These are phyloP conservation scores for Percina caprodes DNA, from an alignment of 2,113 vertebrate species.

Conservation along the genomic window DNA sequence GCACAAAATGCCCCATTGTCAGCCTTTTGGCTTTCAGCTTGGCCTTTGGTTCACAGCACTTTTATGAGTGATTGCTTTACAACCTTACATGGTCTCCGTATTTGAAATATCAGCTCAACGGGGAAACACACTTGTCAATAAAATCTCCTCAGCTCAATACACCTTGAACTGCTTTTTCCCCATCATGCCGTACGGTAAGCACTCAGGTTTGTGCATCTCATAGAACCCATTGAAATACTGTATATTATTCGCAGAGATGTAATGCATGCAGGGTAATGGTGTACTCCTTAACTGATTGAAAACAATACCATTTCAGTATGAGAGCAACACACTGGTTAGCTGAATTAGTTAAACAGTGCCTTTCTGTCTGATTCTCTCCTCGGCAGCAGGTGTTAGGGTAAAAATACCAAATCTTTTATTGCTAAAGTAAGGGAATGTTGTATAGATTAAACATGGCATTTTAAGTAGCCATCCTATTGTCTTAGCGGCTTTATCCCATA, in stretches of 20 bases:
- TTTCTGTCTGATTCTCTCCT: conserved; percentile 13
- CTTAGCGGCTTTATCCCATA: background rate
- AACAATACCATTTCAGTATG: background rate
- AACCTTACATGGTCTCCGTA: conserved; percentile 24
- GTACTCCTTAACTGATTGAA: background rate
- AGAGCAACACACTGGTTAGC: background rate
- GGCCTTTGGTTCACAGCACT: conserved; percentile 52
- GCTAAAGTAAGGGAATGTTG: background rate
- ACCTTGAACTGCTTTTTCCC: conserved; percentile 1
- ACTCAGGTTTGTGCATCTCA: background rate
- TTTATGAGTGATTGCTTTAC: conserved; percentile 42
- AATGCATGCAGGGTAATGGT: background rate
- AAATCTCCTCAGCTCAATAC: conserved; percentile 26
- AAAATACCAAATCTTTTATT: conserved; percentile 22
- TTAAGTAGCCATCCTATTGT: conserved; percentile 15
- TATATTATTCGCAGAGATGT: background rate
- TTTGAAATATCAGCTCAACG: conserved; percentile 44
- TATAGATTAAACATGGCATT: conserved; percentile 18
- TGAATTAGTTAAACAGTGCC: background rate
- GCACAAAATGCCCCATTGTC: conserved; percentile 37
- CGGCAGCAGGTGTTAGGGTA: conserved; percentile 18
- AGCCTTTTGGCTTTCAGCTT: conserved; percentile 38
- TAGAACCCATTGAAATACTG: background rate
- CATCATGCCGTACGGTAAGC: background rate
- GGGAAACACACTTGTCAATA: conserved; percentile 42